Conservation (phyloP, 2,888 invertebrate species). For the Melikaiella ostensackeni region DNA sequence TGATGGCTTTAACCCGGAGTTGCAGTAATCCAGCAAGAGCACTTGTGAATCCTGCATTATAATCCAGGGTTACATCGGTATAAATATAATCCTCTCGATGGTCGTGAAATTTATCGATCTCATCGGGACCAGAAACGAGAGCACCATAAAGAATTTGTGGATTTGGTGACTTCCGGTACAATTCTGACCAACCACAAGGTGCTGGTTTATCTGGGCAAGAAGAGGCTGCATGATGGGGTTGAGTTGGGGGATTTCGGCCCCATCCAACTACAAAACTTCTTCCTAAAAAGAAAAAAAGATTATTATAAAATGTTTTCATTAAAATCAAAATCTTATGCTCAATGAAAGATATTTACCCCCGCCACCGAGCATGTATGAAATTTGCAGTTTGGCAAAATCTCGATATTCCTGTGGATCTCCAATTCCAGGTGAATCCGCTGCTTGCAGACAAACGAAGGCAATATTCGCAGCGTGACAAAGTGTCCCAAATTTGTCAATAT, state of each 20-base stretch:
- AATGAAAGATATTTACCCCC: constrained; percentile 56
- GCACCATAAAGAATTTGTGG: constrained; percentile 80
- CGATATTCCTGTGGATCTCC: constrained; percentile 72
- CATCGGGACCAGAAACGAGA: constrained; percentile 80
- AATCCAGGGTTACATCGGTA: constrained; percentile 80
- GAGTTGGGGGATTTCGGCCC: constrained; percentile 78
- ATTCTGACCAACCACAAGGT: constrained; percentile 78
- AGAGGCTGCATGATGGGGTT: constrained; percentile 80
- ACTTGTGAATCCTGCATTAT: constrained; percentile 80
- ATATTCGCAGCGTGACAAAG: constrained; percentile 80
- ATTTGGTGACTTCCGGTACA: constrained; percentile 76
- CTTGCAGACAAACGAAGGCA: constrained; percentile 79
- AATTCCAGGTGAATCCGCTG: constrained; percentile 63
- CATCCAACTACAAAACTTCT: constrained; percentile 80
- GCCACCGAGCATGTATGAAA: constrained; percentile 80
- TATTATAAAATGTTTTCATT: neutral
- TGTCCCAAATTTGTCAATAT: constrained; percentile 79
- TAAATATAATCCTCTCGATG: constrained; percentile 79
- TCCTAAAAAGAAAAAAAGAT: constrained; percentile 64
- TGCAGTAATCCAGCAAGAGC: constrained; percentile 78
- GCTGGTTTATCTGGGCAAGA: constrained; percentile 79
- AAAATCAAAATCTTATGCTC: too few species aligned
- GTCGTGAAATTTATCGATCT: constrained; percentile 79
- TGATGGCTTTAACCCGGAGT: constrained; percentile 56
- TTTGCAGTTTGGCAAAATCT: constrained; percentile 79